These are phyloP conservation scores for Eumaeus atala DNA, from an alignment of 1,140 invertebrate species.

Conservation along the genomic window DNA sequence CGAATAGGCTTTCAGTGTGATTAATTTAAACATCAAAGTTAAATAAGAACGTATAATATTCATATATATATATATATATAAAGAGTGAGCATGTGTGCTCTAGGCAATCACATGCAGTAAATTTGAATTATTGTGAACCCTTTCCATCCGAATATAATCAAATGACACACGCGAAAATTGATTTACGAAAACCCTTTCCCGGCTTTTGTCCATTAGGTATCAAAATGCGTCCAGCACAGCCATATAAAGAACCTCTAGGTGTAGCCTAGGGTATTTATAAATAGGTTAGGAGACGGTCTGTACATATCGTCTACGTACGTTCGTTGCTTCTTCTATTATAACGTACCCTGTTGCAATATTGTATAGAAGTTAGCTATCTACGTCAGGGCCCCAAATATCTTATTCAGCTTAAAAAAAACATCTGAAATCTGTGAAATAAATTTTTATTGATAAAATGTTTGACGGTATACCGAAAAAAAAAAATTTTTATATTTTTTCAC, in stretches of 20 bases:
- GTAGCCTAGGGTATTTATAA: conserved; percentile 1
- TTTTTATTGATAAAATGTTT: too few relatives aligned
- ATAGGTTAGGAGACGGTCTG: not conserved
- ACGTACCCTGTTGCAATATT: not conserved
- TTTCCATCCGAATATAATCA: conserved; percentile 43
- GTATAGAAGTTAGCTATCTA: not conserved
- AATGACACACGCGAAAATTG: conserved; percentile 44
- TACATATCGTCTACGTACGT: too few relatives aligned
- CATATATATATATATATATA: too few relatives aligned
- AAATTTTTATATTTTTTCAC: too few relatives aligned
- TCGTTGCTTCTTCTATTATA: not conserved
- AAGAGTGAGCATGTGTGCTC: too few relatives aligned
- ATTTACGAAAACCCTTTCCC: conserved; percentile 38
- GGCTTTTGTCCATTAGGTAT: conserved; percentile 27
- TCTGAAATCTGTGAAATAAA: too few relatives aligned
- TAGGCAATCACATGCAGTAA: conserved; percentile 36
- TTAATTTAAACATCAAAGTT: too few relatives aligned
- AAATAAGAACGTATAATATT: too few relatives aligned
- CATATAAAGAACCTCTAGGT: conserved; percentile 11
- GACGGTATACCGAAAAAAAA: too few relatives aligned
- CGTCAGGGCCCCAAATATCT: too few relatives aligned
- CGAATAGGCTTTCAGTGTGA: too few relatives aligned
- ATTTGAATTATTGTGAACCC: conserved; percentile 46
- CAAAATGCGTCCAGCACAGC: conserved; percentile 12
- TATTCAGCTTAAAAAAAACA: too few relatives aligned